phyloP scores from a whole-genome alignment of 2,797 vertebrate genomes.

The Emydoidea blandingii region DNA sequence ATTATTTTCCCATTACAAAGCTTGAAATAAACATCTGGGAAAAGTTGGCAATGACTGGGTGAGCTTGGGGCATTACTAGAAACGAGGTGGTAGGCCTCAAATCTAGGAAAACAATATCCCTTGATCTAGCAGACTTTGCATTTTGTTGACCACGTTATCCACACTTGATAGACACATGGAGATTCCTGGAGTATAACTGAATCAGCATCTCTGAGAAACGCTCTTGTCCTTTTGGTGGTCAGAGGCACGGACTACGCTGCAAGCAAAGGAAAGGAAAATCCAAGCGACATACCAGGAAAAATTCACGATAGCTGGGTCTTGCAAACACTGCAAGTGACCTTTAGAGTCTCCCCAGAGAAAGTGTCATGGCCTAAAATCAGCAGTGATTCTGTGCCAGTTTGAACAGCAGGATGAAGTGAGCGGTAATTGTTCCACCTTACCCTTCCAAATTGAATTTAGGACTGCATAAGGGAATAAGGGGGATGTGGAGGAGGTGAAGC shows the following conservation, averaged over 20 bases:
- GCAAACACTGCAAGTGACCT: not conserved
- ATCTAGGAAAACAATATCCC: not conserved
- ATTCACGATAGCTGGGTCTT: not conserved
- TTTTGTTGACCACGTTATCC: not conserved
- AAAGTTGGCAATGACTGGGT: not conserved
- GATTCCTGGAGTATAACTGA: not conserved
- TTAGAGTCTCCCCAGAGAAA: not conserved
- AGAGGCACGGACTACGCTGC: not conserved
- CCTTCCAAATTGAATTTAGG: not conserved
- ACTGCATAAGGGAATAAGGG: not conserved
- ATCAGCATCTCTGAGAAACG: not conserved
- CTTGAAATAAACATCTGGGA: not conserved
- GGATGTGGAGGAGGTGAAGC: not conserved
- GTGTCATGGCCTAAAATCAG: not conserved
- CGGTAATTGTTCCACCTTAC: rapidly evolving
- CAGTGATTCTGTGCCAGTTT: not conserved
- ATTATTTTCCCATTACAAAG: not conserved
- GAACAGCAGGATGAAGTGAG: not conserved
- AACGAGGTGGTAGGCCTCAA: not conserved
- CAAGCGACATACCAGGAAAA: not conserved
- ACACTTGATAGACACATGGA: not conserved
- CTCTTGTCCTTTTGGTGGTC: rapidly evolving
- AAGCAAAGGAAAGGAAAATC: not conserved
- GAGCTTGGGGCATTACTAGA: not conserved
- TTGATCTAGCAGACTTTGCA: rapidly evolving